These are phyloP conservation scores for Grammomys surdaster DNA, from an alignment of 2,113 vertebrate genomes.

Conservation along the genomic window DNA sequence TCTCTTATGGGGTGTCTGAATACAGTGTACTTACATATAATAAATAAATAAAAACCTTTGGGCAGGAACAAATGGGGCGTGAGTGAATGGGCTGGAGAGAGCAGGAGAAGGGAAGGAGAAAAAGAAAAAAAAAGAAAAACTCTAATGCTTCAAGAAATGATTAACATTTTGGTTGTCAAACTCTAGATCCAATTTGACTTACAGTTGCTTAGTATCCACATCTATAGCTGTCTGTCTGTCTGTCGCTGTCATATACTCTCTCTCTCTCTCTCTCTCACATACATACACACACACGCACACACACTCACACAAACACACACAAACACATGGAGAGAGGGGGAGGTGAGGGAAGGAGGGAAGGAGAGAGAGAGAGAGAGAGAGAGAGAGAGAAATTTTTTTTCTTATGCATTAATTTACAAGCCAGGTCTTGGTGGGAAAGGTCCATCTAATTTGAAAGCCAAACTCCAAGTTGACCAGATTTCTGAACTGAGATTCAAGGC, in stretches of 20 bases:
- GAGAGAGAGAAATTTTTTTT: no score
- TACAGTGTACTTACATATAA: no score
- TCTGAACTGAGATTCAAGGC: neutral
- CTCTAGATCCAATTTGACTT: neutral
- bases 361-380: no score
- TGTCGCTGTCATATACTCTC: neutral
- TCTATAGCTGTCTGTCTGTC: neutral
- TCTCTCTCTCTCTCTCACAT: neutral
- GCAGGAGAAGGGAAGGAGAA: no score
- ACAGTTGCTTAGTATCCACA: neutral
- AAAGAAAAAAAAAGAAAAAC: neutral
- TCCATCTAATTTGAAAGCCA: neutral
- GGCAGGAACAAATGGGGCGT: no score
- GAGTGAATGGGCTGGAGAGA: no score
- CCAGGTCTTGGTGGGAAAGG: neutral
- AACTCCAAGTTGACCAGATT: neutral
- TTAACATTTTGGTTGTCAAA: neutral
- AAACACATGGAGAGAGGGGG: neutral
- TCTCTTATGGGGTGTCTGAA: no score
- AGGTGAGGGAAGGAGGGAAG: no score
- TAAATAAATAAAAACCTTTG: no score
- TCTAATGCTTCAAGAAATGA: constrained; percentile 40
- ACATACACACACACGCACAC: neutral
- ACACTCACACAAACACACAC: neutral
- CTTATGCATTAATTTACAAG: neutral